Conservation (phyloP, 2,888 invertebrate genomes). For the Volucella inanis region DNA sequence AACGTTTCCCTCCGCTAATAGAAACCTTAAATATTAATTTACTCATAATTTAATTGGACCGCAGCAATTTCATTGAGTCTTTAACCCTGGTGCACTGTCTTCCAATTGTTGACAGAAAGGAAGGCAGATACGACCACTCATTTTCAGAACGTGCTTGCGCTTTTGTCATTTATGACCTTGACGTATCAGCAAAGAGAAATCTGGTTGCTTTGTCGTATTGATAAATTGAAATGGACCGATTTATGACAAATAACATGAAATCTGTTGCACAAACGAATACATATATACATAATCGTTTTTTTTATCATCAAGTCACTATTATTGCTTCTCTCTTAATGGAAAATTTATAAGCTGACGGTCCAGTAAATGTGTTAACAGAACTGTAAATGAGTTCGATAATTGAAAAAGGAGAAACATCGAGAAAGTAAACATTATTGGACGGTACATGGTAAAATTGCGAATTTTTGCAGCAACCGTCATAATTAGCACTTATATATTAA, state of each 20-base stretch:
- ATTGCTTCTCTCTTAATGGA: background rate
- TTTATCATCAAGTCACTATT: too few species aligned
- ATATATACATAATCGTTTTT: background rate
- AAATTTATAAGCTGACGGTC: constrained; percentile 2
- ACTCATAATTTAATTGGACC: constrained; percentile 23
- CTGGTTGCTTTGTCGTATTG: background rate
- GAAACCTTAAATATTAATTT: constrained; percentile 20
- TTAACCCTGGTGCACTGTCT: background rate
- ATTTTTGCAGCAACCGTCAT: constrained; percentile 6
- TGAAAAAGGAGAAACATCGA: background rate
- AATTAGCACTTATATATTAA: constrained; percentile 9
- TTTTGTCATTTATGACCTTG: too few species aligned
- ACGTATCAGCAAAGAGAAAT: too few species aligned
- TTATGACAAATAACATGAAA: constrained; percentile 17
- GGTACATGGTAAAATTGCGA: background rate
- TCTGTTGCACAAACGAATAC: background rate
- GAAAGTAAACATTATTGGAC: too few species aligned
- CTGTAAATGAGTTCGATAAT: background rate
- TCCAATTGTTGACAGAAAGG: background rate
- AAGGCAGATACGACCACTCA: too few species aligned
- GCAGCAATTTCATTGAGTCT: constrained; percentile 1
- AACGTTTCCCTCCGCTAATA: constrained; percentile 22
- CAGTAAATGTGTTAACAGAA: background rate
- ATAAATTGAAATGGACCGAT: background rate
- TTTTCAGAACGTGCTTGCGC: too few species aligned